phyloP scores from a whole-genome alignment of 2,797 vertebrate genomes.

The Chiroxiphia lanceolata region DNA sequence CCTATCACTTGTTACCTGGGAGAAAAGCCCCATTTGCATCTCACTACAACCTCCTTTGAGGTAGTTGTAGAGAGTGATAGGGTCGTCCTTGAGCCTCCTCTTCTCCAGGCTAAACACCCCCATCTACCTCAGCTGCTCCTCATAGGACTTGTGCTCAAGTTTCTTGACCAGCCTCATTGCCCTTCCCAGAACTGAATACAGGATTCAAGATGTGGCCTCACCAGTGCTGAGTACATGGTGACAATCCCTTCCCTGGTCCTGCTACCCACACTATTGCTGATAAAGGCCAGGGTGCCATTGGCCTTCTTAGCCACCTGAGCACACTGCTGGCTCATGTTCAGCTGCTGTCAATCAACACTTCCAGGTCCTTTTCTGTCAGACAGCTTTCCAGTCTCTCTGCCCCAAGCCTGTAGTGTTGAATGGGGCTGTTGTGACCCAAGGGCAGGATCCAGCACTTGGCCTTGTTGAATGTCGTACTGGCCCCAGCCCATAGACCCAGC shows the following conservation, averaged over 20 bases:
- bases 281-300: neutral
- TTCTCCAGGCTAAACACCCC: neutral
- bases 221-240: neutral
- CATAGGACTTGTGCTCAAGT: neutral
- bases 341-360: fast-evolving
- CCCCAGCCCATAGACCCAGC: neutral
- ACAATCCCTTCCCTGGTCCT: fast-evolving
- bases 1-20: neutral
- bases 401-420: neutral
- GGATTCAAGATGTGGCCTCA: fast-evolving
- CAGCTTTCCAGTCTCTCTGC: neutral
- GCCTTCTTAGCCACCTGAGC: neutral
- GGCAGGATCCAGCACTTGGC: neutral
- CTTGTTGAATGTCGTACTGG: neutral
- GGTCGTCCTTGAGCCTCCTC: neutral
- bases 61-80: neutral
- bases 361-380: fast-evolving
- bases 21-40: fast-evolving
- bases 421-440: neutral
- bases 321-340: neutral
- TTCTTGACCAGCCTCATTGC: fast-evolving
- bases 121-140: neutral
- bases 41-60: neutral
- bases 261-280: neutral
- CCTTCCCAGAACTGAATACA: neutral